Evolutionary conservation across 2,888 invertebrate genomes (phyloP), one percentile per base, ranked within the genome.

Genomic region (Syritta pipiens): DNA sequence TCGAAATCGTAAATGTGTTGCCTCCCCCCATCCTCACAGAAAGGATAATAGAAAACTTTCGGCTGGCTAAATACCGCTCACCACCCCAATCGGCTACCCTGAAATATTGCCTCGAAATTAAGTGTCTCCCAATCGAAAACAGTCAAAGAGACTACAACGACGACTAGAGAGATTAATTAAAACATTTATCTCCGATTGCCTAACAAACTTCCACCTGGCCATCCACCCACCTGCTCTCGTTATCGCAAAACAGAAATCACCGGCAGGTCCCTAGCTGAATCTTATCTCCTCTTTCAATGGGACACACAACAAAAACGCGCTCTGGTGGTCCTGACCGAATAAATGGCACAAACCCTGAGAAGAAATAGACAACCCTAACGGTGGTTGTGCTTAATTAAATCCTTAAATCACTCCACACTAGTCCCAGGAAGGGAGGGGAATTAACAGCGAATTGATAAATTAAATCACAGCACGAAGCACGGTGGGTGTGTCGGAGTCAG

Each of bases 141-240:
- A 77, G 77, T 77, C 77, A 77, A 67, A 65, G 53, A 63, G 32
- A 24, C n/a, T n/a, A n/a, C n/a, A n/a, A n/a, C n/a, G n/a, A n/a
- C n/a, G n/a, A n/a, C n/a, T n/a, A n/a, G n/a, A n/a, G 60, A 59
- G 53, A 77, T 77, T 77, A 72, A 77, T 77, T 77, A 77, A 77
- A 72, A 72, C 77, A 77, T 77, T 77, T 77, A 72, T 77, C 77
- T 77, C 60, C 48, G 26, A 65, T 72, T 77, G 77, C 37, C 77
- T 72, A 59, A 28, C 17, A 10, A 44, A 65, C 65, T 65, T 46
- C 59, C 44, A 53, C 44, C 32, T 32, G 24, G n/a, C 4, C 19
- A 14, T 10, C 17, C 26, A 10, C 24, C 7, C 30, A 48, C 35
- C 49, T 44, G 37, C 17, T 10, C 24, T 7, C 35, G 53, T 71